Conservation (phyloP, 2,797 vertebrate species). For the Callimico goeldii region DNA sequence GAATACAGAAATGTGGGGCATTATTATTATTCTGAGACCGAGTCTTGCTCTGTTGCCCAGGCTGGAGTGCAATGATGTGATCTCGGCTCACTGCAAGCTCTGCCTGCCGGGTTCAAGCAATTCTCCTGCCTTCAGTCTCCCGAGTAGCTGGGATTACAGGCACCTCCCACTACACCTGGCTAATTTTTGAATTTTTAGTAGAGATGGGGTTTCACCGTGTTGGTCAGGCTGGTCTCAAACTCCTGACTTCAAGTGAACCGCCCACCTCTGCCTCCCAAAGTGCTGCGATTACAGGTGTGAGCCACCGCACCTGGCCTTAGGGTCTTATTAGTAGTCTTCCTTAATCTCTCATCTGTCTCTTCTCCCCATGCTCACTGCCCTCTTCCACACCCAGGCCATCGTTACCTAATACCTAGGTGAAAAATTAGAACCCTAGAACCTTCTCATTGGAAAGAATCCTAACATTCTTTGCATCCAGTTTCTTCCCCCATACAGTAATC, state of each 20-base stretch:
- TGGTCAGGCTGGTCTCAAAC: not conserved
- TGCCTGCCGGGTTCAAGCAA: not conserved
- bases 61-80: not conserved
- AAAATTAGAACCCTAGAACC: not conserved
- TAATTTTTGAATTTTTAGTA: not conserved
- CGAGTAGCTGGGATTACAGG: not conserved
- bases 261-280: not conserved
- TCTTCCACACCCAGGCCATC: not conserved
- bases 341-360: not conserved
- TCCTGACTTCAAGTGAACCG: not conserved
- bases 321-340: not conserved
- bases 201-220: not conserved
- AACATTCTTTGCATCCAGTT: not conserved
- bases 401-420: not conserved
- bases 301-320: not conserved
- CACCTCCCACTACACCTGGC: not conserved
- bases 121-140: not conserved
- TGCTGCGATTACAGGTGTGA: not conserved
- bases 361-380: not conserved
- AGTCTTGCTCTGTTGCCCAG: not conserved
- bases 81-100: not conserved
- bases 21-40: not conserved
- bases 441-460: constrained; percentile 1
- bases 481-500: not conserved
- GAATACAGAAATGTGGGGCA: not conserved